These are phyloP conservation scores for Passer montanus DNA, from an alignment of 2,113 vertebrate species.

Conservation along the genomic window DNA sequence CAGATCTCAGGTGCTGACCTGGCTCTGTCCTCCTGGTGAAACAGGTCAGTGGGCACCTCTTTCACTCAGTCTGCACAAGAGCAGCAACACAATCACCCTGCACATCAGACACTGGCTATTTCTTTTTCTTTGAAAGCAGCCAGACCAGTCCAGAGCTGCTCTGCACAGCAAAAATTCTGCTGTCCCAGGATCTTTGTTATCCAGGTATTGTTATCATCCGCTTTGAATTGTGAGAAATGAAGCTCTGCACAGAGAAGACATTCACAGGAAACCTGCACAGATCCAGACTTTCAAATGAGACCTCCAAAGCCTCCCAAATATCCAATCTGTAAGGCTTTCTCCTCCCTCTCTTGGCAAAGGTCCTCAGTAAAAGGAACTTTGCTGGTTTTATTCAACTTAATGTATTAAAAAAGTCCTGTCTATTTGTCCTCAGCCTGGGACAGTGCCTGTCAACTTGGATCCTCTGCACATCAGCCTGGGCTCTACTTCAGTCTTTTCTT, in stretches of 20 bases:
- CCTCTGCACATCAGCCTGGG: background rate
- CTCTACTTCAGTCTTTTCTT: background rate
- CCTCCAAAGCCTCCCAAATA: background rate
- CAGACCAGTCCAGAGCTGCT: background rate
- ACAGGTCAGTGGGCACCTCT: background rate
- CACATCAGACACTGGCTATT: background rate
- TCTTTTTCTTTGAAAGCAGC: background rate
- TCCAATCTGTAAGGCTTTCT: accelerated
- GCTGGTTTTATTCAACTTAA: background rate
- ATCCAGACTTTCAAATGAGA: background rate
- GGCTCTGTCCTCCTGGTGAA: background rate
- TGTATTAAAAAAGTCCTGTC: background rate
- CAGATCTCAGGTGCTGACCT: background rate
- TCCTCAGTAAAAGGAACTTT: background rate
- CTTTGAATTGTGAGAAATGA: background rate
- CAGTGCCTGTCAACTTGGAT: accelerated
- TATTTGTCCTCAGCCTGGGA: background rate
- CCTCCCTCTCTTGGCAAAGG: background rate
- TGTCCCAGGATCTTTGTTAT: background rate
- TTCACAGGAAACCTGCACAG: background rate
- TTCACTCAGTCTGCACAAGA: background rate
- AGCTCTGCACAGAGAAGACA: background rate
- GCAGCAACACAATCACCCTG: background rate
- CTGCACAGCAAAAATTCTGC: background rate
- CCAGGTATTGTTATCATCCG: background rate